Percentiles rank a stretch among this genome's conserved stretches.
These are phyloP conservation scores for Zootoca vivipara DNA, from an alignment of 2,113 vertebrate genomes.

Conservation along the genomic window DNA sequence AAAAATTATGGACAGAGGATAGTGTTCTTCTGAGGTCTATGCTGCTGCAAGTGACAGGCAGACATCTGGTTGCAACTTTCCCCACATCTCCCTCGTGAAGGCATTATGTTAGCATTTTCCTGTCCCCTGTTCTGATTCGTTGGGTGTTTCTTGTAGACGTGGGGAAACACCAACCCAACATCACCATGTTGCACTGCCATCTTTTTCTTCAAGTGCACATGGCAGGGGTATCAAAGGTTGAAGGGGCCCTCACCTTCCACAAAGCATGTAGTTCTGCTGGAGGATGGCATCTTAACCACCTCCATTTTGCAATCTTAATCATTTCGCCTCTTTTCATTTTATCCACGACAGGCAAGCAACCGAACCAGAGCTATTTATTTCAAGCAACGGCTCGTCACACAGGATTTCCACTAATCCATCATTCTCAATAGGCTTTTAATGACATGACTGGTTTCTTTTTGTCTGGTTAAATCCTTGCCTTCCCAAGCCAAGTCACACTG, in stretches of 20 bases:
- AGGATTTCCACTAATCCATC: background rate
- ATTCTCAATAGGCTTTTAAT: background rate
- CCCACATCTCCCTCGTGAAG: no score
- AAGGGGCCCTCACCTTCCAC: background rate
- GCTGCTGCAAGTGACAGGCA: no score
- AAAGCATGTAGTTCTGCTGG: background rate
- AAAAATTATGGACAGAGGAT: no score
- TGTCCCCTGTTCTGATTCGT: no score
- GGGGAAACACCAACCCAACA: no score
- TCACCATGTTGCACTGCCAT: no score
- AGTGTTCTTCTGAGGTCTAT: no score
- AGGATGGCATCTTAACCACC: background rate
- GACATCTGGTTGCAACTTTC: no score
- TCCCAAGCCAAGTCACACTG: background rate
- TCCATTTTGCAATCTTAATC: background rate
- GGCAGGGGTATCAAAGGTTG: no score
- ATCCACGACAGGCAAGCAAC: background rate
- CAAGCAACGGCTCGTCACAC: background rate
- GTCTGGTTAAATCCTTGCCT: background rate
- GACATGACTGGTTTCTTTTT: background rate
- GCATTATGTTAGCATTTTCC: no score
- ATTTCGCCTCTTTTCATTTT: background rate
- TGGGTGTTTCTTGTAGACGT: no score
- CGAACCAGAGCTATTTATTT: background rate
- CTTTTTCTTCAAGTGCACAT: no score